Conservation (phyloP, 1,140 invertebrate genomes). For the Psix sp. region DNA sequence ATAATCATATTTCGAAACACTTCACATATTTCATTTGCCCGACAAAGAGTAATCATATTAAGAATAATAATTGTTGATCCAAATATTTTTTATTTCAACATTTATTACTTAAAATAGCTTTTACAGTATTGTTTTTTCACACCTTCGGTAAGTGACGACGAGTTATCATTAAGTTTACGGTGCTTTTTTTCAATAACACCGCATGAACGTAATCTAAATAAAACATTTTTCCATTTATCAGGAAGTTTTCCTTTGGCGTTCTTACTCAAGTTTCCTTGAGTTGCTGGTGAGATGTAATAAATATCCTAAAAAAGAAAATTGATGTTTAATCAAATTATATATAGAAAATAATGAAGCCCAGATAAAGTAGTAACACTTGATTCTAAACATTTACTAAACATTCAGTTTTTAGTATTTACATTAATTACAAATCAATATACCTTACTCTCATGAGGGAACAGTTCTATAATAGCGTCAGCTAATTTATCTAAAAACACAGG, state of each 20-base stretch:
- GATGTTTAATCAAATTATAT: background rate
- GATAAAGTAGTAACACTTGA: too few relatives aligned
- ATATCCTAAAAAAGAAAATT: slow-evolving; percentile 10
- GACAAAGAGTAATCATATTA: too few relatives aligned
- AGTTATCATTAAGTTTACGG: background rate
- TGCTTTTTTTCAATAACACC: slow-evolving; percentile 11
- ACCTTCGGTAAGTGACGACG: background rate
- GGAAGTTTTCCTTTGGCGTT: slow-evolving; percentile 28
- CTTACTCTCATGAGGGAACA: slow-evolving; percentile 7
- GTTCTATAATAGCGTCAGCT: slow-evolving; percentile 4
- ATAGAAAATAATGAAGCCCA: too few relatives aligned
- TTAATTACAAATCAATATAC: too few relatives aligned
- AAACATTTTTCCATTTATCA: slow-evolving; percentile 25
- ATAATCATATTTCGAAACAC: too few relatives aligned
- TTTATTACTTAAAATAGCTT: too few relatives aligned
- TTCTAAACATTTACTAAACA: too few relatives aligned
- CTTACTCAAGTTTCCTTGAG: slow-evolving; percentile 14
- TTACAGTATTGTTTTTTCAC: too few relatives aligned
- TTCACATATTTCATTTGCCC: too few relatives aligned
- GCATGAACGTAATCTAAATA: slow-evolving; percentile 7
- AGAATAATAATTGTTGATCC: too few relatives aligned
- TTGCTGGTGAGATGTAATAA: slow-evolving; percentile 4
- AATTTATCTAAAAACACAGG: slow-evolving; percentile 14
- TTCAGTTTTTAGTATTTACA: too few relatives aligned
- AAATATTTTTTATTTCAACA: too few relatives aligned